Percentiles rank a stretch among this genome's conserved stretches.
Evolutionary conservation across 2,113 vertebrate genomes (phyloP).

Genomic region (Phrynosoma platyrhinos): DNA sequence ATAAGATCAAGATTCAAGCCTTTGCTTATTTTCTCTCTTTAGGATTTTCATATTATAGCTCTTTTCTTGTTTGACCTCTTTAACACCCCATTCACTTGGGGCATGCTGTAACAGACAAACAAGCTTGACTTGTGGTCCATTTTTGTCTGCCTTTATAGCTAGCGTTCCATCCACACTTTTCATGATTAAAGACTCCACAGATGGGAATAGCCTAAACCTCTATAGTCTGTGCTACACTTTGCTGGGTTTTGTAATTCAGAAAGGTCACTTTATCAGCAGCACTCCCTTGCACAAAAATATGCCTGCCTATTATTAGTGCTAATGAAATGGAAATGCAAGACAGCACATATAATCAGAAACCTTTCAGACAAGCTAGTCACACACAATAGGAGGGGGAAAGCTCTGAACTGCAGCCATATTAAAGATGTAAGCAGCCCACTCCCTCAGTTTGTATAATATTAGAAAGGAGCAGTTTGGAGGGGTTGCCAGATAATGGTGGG

Average conservation of each 20-base stretch:
- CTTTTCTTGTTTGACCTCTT: neutral
- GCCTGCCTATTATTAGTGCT: slow-evolving; percentile 66
- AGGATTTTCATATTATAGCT: neutral
- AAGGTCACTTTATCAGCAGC: slow-evolving; percentile 73
- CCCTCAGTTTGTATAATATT: neutral
- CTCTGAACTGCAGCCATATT: slow-evolving; percentile 53
- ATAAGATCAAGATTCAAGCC: neutral
- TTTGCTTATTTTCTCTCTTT: neutral
- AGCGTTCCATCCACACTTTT: neutral
- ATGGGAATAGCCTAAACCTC: slow-evolving; percentile 49
- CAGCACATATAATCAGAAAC: slow-evolving; percentile 57
- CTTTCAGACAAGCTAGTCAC: slow-evolving; percentile 56
- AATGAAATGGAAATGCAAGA: slow-evolving; percentile 73
- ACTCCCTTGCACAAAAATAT: slow-evolving; percentile 63
- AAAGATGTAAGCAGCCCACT: neutral
- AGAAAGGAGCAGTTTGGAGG: neutral
- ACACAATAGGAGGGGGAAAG: slow-evolving; percentile 56
- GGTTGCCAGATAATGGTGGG: neutral
- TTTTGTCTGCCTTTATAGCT: neutral
- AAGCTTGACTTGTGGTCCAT: neutral
- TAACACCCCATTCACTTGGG: neutral
- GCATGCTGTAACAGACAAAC: neutral
- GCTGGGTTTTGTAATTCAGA: slow-evolving; percentile 64
- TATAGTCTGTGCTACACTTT: slow-evolving; percentile 54
- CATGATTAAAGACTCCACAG: slow-evolving; percentile 35